Percentiles rank a stretch among this genome's conserved stretches.
These are phyloP conservation scores for Caerostris darwini DNA, from an alignment of 1,140 invertebrate species.

Conservation along the genomic window DNA sequence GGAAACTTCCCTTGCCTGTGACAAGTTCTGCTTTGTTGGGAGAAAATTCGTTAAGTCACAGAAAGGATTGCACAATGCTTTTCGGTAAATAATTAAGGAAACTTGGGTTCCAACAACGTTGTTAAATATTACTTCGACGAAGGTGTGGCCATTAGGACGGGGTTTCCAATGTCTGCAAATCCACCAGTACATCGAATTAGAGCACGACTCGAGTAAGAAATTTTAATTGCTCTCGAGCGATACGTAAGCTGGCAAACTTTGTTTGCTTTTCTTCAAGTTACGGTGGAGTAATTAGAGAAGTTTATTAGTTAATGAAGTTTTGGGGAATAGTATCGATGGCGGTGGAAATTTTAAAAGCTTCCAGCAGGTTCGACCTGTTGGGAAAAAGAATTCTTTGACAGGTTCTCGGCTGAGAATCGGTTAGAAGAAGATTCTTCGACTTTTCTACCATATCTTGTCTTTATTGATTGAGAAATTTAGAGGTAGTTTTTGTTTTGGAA, in stretches of 20 bases:
- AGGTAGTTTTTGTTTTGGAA: neutral
- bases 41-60: slow-evolving; percentile 16
- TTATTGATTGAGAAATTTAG: neutral
- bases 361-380: neutral
- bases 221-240: slow-evolving; percentile 18
- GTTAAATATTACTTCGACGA: neutral
- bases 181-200: slow-evolving; percentile 8
- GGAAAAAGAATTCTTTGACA: neutral
- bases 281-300: slow-evolving; percentile 12
- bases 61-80: slow-evolving; percentile 7
- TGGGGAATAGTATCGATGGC: neutral
- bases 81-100: slow-evolving; percentile 29
- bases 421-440: neutral
- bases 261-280: neutral
- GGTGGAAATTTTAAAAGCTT: slow-evolving; percentile 32
- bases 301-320: slow-evolving; percentile 40
- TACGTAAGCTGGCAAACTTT: neutral
- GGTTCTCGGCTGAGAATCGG: neutral
- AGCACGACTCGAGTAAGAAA: neutral
- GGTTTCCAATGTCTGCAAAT: neutral
- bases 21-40: neutral
- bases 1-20: no score
- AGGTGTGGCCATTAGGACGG: neutral
- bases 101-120: slow-evolving; percentile 23
- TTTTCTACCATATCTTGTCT: neutral